phyloP scores from a whole-genome alignment of 2,888 invertebrate species.

The Danaus chrysippus region DNA sequence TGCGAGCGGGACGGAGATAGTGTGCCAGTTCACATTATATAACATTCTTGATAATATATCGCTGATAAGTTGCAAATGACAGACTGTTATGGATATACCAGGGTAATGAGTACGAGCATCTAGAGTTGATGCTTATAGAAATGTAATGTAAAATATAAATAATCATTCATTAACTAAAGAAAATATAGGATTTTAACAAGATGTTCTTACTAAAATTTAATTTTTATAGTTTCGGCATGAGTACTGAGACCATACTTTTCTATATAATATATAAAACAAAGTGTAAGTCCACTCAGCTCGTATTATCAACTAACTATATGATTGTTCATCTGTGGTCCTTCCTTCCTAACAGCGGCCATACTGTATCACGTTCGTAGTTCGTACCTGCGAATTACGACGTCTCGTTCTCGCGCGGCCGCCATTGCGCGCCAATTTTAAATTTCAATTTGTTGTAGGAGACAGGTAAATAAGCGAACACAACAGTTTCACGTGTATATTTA shows the following conservation, averaged over 20 bases:
- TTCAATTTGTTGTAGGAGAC: slow-evolving; percentile 10
- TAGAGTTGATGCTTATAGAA: neutral
- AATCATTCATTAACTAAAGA: neutral
- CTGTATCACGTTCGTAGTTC: slow-evolving; percentile 47
- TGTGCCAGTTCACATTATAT: slow-evolving; percentile 62
- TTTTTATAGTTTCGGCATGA: too few species aligned
- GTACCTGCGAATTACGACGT: slow-evolving; percentile 25
- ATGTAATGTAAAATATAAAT: neutral
- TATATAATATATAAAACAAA: too few species aligned
- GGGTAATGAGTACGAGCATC: neutral
- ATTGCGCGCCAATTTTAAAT: slow-evolving; percentile 5
- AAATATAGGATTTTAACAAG: too few species aligned
- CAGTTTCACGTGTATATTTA: slow-evolving; percentile 12
- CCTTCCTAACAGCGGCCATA: slow-evolving; percentile 59
- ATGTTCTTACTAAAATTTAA: too few species aligned
- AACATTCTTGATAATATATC: slow-evolving; percentile 73
- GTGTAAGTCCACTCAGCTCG: neutral
- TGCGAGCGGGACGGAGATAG: slow-evolving; percentile 30
- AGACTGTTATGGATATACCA: slow-evolving; percentile 48
- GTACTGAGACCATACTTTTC: too few species aligned
- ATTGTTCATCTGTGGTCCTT: slow-evolving; percentile 39
- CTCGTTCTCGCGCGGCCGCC: slow-evolving; percentile 33
- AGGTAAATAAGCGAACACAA: slow-evolving; percentile 7
- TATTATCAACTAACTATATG: neutral
- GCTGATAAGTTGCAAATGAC: slow-evolving; percentile 68